Evolutionary conservation across 2,888 invertebrate genomes (phyloP).

Genomic region (Tupiocoris notatus): DNA sequence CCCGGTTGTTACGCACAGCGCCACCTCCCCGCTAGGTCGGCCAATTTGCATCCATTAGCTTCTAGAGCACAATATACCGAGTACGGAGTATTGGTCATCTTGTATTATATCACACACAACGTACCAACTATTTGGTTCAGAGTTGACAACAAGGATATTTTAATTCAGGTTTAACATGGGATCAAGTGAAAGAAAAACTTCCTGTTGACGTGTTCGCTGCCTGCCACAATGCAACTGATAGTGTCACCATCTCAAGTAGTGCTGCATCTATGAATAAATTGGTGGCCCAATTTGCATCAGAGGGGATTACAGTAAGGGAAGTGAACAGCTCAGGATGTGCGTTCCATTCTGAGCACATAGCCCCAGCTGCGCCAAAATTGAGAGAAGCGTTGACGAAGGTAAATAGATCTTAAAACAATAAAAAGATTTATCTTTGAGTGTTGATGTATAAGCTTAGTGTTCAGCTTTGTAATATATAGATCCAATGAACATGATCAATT

Average conservation of each 20-base stretch:
- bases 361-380: conserved; percentile 78
- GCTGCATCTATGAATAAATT: conserved; percentile 66
- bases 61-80: too few species aligned
- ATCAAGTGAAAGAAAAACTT: conserved; percentile 69
- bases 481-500: too few species aligned
- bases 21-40: too few species aligned
- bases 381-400: conserved; percentile 68
- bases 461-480: too few species aligned
- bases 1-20: too few species aligned
- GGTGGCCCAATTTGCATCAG: conserved; percentile 67
- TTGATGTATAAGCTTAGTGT: too few species aligned
- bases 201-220: conserved; percentile 81
- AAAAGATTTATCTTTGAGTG: too few species aligned
- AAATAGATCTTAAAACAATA: conserved; percentile 7
- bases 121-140: too few species aligned
- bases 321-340: conserved; percentile 87
- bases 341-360: conserved; percentile 89
- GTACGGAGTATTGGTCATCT: too few species aligned
- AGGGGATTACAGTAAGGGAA: conserved; percentile 77
- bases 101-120: too few species aligned
- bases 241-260: conserved; percentile 92
- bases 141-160: too few species aligned
- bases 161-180: conserved; percentile 73
- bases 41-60: too few species aligned
- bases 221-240: conserved; percentile 93